phyloP scores from a whole-genome alignment of 2,797 vertebrate genomes.

The Xerus rutilus region DNA sequence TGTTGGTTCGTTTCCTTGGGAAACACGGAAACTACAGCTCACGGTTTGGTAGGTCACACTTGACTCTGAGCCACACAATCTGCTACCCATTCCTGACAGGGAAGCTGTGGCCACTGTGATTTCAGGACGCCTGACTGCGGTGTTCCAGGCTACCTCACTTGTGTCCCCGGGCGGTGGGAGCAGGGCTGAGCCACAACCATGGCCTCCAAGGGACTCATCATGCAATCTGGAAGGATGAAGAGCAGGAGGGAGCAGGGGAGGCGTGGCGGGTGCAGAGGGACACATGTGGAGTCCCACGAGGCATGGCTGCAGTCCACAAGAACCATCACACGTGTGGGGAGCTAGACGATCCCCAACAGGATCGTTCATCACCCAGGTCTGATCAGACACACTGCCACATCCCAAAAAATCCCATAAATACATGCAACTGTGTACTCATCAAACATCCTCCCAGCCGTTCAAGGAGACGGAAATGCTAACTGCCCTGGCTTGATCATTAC shows the following conservation, averaged over 20 bases:
- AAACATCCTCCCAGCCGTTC: no score
- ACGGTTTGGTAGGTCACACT: fast-evolving
- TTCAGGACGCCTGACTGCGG: fast-evolving
- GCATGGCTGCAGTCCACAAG: background rate
- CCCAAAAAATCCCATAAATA: fast-evolving
- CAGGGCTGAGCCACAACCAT: background rate
- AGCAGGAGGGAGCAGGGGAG: background rate
- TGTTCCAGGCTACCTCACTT: no score
- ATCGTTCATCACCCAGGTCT: no score
- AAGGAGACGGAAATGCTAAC: background rate
- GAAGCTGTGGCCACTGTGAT: background rate
- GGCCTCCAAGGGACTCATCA: no score
- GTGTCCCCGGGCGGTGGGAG: no score
- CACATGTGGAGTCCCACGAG: no score
- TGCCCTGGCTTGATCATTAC: background rate
- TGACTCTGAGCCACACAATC: background rate
- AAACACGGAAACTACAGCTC: background rate
- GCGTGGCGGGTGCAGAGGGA: background rate
- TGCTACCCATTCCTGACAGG: background rate
- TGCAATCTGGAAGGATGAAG: no score
- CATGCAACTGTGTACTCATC: fast-evolving
- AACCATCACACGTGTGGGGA: background rate
- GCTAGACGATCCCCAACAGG: background rate
- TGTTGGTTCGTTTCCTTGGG: fast-evolving
- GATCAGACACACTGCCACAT: background rate